Conservation (phyloP, 2,113 vertebrate genomes). For the Brachyhypopomus occidentalis region DNA sequence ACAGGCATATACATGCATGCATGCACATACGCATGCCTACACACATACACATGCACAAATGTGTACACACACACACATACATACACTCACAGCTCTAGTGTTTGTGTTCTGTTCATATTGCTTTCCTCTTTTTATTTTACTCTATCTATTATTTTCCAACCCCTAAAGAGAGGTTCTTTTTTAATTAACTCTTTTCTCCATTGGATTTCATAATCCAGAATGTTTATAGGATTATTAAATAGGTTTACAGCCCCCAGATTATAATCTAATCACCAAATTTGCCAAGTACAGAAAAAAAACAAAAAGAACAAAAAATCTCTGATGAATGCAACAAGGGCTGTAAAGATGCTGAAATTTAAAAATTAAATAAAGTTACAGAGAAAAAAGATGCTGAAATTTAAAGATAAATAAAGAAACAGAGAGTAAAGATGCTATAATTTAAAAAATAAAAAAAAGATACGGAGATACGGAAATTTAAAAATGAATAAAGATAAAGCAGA, state of each 20-base stretch:
- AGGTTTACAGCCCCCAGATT: slow-evolving; percentile 19
- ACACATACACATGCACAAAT: slow-evolving; percentile 39
- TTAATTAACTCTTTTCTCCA: slow-evolving; percentile 17
- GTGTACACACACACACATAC: slow-evolving; percentile 24
- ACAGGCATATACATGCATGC: too few relatives aligned
- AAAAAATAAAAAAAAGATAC: background rate
- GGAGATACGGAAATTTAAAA: background rate
- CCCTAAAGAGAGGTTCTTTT: too few relatives aligned
- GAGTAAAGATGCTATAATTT: background rate
- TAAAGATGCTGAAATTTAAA: background rate
- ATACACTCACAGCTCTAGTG: background rate
- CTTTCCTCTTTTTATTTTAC: slow-evolving; percentile 11
- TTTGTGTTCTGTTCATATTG: slow-evolving; percentile 26
- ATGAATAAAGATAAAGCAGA: background rate
- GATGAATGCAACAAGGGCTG: background rate
- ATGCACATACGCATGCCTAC: background rate
- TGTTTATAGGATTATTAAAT: slow-evolving; percentile 26
- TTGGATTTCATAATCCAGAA: slow-evolving; percentile 35
- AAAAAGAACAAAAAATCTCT: background rate
- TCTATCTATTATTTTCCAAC: too few relatives aligned
- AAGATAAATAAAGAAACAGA: background rate
- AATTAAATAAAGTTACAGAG: too few relatives aligned
- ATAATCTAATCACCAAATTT: slow-evolving; percentile 36
- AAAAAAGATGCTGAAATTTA: background rate
- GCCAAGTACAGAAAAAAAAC: slow-evolving; percentile 1